Evolutionary conservation across 2,113 vertebrate species (phyloP).

Genomic region (Holacanthus passer): DNA sequence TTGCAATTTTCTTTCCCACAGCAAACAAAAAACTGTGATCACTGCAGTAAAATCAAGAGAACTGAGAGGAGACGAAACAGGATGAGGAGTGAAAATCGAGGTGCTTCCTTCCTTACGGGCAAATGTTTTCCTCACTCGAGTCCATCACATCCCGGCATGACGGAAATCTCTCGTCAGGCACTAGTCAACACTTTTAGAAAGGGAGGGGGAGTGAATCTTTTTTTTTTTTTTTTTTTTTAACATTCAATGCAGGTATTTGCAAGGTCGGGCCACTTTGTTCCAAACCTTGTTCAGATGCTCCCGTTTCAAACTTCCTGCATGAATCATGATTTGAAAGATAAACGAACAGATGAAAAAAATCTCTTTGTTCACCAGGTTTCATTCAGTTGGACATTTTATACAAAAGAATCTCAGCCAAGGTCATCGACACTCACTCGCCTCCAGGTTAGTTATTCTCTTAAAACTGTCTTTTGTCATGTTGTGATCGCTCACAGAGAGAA

Average conservation of each 20-base stretch:
- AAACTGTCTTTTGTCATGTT: neutral
- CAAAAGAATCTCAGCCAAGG: neutral
- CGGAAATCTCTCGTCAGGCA: conserved; percentile 55
- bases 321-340: neutral
- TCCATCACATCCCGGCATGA: conserved; percentile 57
- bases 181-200: conserved; percentile 51
- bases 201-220: too few species aligned
- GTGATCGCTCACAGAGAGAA: neutral
- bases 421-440: neutral
- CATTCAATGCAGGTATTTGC: conserved; percentile 16
- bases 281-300: neutral
- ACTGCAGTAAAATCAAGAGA: neutral
- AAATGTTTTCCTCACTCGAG: conserved; percentile 47
- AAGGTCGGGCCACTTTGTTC: conserved; percentile 16
- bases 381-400: neutral
- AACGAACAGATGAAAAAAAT: neutral
- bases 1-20: neutral
- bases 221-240: neutral
- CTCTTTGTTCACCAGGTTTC: neutral
- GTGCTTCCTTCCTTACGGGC: conserved; percentile 62
- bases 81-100: conserved; percentile 54
- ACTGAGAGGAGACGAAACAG: conserved; percentile 51
- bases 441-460: neutral
- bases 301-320: neutral
- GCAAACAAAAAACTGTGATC: conserved; percentile 1